Conservation (phyloP, 2,888 invertebrate genomes). For the Apamea epomidion region DNA sequence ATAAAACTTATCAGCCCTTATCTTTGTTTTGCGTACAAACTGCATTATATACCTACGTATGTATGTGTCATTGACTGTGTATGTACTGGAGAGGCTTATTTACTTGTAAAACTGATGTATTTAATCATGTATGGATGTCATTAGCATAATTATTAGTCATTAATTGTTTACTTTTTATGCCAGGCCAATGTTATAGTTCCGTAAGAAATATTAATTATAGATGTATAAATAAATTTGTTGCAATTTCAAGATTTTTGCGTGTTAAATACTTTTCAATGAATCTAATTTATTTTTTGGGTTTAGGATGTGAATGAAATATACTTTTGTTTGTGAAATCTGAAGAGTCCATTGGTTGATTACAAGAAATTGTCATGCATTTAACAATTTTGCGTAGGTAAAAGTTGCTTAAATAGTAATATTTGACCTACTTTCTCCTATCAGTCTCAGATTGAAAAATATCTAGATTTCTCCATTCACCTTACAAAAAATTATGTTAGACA, state of each 20-base stretch:
- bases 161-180: conserved; percentile 42
- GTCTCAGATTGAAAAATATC: not conserved
- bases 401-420: not conserved
- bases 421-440: conserved; percentile 31
- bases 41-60: conserved; percentile 62
- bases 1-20: conserved; percentile 74
- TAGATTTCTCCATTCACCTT: conserved; percentile 10
- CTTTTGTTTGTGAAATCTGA: not conserved
- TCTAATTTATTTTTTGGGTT: not conserved
- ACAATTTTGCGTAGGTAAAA: not conserved
- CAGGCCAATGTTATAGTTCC: conserved; percentile 19
- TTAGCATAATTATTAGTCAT: conserved; percentile 34
- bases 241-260: not conserved
- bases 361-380: not conserved
- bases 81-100: conserved; percentile 46
- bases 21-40: conserved; percentile 66
- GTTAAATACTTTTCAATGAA: not conserved
- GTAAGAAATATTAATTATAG: not conserved
- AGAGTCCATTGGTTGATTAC: not conserved
- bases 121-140: conserved; percentile 13
- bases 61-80: conserved; percentile 68
- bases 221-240: not conserved
- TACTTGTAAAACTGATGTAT: conserved; percentile 35
- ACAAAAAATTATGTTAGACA: not conserved
- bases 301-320: not conserved